Base-by-base conservation (phyloP, 2,888 invertebrate genomes). In the Trachelus stipa region DNA sequence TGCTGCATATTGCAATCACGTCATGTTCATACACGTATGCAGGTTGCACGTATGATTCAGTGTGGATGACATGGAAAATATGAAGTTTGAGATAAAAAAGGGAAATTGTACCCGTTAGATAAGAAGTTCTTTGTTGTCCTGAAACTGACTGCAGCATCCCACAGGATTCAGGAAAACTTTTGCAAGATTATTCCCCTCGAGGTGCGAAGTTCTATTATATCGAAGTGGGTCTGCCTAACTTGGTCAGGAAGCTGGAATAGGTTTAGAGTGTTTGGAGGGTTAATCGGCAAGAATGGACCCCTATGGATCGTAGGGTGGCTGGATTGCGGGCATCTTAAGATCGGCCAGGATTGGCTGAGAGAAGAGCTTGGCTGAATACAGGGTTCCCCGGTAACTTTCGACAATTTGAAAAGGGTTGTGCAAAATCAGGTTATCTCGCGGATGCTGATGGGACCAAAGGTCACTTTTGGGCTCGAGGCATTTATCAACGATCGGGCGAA, bases 331-430 rank as follows among this genome's bases (percentile, higher is more conserved):
- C 23, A 56, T 56, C 15, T 23, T 6, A 23, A 56, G 23, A 56
- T 56, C 6, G 37, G 37, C 37, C 37, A 40, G 37, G 37, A 40
- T 40, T 40, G 40, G 40, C 23, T 56, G 40, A 23, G 15, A 56
- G 40, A 56, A 56, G 23, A 31, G 4, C 71, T 15, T 31, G 12
- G 71, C 31, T 11, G 11, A 31, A 71, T 71, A 71, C 31, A 31
- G 71, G 31, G 71, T 12, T 71, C 15, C 31, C 31, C 15, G 12
- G 76, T 76, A 75, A 74, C 76, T 76, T 73, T 92, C 71, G 12
- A 33, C 31, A 9, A 71, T 69, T n/a, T 33, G 71, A 71, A 71
- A 71, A 31, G 71, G 71, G 88, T 90, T 4, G 86, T 92, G 40
- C 40, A 56, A 56, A 56, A 56, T 6, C 23, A 23, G 1, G 9